Conservation (phyloP, 2,113 vertebrate species). For the Neofelis nebulosa region DNA sequence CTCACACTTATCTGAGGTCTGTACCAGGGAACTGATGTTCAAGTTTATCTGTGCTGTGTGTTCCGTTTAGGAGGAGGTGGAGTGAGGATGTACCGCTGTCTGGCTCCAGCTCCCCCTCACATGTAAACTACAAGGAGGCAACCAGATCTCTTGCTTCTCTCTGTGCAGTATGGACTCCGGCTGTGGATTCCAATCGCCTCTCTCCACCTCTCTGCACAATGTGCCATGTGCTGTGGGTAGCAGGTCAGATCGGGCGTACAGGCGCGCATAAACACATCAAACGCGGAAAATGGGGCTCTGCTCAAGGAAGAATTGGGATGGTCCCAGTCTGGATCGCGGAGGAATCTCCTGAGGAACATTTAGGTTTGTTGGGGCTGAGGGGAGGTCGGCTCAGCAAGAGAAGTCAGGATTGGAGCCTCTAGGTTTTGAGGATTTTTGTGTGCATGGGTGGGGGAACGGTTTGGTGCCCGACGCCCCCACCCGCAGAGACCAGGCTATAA, state of each 20-base stretch:
- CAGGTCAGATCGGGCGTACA: slow-evolving; percentile 57
- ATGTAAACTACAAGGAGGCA: slow-evolving; percentile 25
- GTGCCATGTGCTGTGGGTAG: slow-evolving; percentile 31
- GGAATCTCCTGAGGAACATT: slow-evolving; percentile 33
- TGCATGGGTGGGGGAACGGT: slow-evolving; percentile 61
- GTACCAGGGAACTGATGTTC: neutral
- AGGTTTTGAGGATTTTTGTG: slow-evolving; percentile 57
- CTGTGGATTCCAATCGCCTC: neutral
- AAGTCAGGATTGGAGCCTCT: slow-evolving; percentile 52
- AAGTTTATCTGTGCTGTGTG: neutral
- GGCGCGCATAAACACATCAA: neutral
- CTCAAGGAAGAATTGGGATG: neutral
- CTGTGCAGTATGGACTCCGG: slow-evolving; percentile 17
- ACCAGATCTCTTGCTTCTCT: neutral
- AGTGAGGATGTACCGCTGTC: neutral
- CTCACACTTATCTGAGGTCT: neutral
- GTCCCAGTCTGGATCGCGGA: slow-evolving; percentile 43
- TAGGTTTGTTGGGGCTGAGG: slow-evolving; percentile 57
- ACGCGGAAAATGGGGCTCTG: neutral
- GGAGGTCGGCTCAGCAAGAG: slow-evolving; percentile 44
- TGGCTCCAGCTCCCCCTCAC: slow-evolving; percentile 17
- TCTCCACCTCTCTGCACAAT: neutral
- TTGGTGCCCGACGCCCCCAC: slow-evolving; percentile 77
- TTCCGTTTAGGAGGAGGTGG: neutral
- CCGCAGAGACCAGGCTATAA: slow-evolving; percentile 71